Evolutionary conservation across 2,888 invertebrate genomes (phyloP).

Genomic region (Prionchulus punctatus): DNA sequence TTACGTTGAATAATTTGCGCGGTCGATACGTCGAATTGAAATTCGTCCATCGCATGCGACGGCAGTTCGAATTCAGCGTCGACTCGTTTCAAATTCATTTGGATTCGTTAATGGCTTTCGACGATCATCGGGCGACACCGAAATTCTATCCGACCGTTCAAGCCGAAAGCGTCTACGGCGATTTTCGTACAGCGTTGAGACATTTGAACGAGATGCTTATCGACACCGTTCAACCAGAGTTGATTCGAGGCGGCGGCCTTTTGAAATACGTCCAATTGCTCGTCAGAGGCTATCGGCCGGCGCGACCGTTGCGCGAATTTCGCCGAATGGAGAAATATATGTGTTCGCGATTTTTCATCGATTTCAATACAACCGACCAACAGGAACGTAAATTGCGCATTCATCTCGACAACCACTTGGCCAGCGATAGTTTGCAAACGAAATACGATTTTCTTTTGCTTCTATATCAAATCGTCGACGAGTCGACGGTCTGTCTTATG

Average conservation of each 20-base stretch:
- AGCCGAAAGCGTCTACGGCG: conserved; percentile 89
- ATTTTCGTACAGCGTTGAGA: conserved; percentile 81
- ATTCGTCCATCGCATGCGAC: conserved; percentile 93
- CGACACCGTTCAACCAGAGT: conserved; percentile 91
- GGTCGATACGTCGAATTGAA: conserved; percentile 93
- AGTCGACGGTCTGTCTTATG: conserved; percentile 97
- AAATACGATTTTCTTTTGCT: conserved; percentile 93
- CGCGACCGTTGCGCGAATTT: conserved; percentile 35
- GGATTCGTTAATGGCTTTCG: conserved; percentile 57
- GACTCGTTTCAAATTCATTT: conserved; percentile 97
- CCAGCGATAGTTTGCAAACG: conserved; percentile 46
- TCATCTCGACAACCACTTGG: conserved; percentile 94
- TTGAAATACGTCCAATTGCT: conserved; percentile 95
- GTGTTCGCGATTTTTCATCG: conserved; percentile 99
- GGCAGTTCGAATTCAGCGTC: conserved; percentile 97
- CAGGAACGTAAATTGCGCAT: conserved; percentile 88
- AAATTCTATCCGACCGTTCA: conserved; percentile 37
- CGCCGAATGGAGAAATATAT: conserved; percentile 92
- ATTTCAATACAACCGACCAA: conserved; percentile 85
- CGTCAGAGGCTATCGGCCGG: conserved; percentile 44
- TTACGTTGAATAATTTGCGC: conserved; percentile 85
- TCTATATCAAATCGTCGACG: conserved; percentile 85
- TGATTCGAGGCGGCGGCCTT: conserved; percentile 93
- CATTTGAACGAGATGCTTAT: conserved; percentile 92
- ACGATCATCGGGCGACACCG: neutral